Percentiles rank a stretch among this genome's conserved stretches.
phyloP scores from a whole-genome alignment of 2,797 vertebrate genomes.

The Sternotherus odoratus region DNA sequence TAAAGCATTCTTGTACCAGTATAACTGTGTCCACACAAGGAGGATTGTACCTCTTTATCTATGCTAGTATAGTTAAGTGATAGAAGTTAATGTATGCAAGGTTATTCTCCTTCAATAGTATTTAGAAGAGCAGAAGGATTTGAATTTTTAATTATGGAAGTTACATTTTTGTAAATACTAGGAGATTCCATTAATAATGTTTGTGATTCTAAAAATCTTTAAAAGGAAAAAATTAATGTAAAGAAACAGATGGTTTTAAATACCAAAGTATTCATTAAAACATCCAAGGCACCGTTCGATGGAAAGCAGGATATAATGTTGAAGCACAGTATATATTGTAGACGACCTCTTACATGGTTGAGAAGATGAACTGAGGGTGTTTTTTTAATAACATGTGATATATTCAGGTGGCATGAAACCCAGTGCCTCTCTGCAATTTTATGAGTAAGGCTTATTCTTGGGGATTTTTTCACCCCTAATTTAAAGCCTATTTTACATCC shows the following conservation, averaged over 20 bases:
- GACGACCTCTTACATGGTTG: not conserved
- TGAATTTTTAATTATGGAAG: not conserved
- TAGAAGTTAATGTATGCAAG: no score
- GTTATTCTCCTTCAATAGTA: no score
- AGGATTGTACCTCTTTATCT: no score
- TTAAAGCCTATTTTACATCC: not conserved
- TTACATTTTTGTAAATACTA: not conserved
- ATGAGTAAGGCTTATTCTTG: not conserved
- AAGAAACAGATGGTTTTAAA: constrained; percentile 8
- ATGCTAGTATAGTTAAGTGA: no score
- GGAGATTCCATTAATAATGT: not conserved
- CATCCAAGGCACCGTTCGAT: not conserved
- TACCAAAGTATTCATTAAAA: constrained; percentile 4
- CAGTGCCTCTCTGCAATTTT: not conserved
- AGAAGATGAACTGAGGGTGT: not conserved
- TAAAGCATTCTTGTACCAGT: no score
- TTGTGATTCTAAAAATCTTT: not conserved
- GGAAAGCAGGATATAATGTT: not conserved
- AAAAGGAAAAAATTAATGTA: not conserved
- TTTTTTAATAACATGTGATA: not conserved
- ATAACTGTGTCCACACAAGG: no score
- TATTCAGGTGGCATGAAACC: not conserved
- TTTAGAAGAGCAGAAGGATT: not conserved
- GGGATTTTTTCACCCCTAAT: not conserved
- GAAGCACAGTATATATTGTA: not conserved